Evolutionary conservation across 2,113 vertebrate genomes (phyloP).

Genomic region (Gymnorhina tibicen): DNA sequence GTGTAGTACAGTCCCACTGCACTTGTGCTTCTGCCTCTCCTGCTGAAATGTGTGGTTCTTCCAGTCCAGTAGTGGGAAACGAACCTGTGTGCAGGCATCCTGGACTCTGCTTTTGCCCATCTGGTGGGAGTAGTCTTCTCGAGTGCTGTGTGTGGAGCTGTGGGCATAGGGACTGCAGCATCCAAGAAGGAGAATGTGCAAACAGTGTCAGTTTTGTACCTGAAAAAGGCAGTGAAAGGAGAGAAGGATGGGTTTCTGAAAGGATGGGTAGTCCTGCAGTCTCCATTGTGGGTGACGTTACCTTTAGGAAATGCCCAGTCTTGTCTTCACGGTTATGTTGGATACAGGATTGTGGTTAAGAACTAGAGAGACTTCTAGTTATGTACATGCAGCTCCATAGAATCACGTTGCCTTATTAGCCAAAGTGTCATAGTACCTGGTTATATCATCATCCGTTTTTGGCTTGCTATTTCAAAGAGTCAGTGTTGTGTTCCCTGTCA

Average conservation of each 20-base stretch:
- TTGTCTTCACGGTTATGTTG: not conserved
- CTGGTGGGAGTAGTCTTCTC: not conserved
- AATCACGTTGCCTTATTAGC: not conserved
- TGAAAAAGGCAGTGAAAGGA: not conserved
- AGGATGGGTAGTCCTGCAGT: fast-evolving
- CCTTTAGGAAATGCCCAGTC: not conserved
- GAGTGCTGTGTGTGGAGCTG: not conserved
- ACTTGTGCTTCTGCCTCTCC: not conserved
- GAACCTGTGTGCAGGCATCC: not conserved
- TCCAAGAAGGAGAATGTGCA: not conserved
- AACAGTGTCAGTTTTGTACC: not conserved
- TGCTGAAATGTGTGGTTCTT: not conserved
- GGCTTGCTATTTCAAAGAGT: not conserved
- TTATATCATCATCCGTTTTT: not conserved
- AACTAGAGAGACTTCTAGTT: not conserved
- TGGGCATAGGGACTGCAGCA: fast-evolving
- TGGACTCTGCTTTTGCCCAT: not conserved
- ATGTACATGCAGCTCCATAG: not conserved
- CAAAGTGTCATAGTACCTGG: not conserved
- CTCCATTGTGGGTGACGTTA: not conserved
- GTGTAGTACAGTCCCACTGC: not conserved
- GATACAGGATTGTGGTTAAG: not conserved
- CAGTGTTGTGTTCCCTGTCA: not conserved
- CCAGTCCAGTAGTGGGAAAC: not conserved
- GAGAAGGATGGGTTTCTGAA: not conserved